Conservation (phyloP, 2,888 invertebrate species). For the Aleiodes alternator region DNA sequence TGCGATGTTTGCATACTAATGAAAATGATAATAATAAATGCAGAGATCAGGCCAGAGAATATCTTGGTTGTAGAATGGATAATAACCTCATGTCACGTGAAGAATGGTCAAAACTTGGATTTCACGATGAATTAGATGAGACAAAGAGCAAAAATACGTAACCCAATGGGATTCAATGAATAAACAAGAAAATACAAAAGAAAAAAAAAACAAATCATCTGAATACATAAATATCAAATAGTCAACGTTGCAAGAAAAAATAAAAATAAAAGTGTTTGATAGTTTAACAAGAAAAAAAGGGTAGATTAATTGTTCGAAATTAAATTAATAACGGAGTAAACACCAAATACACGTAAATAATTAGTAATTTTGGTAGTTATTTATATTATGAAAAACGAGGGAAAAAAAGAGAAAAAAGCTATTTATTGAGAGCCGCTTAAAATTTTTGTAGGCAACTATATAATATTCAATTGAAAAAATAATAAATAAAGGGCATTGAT, state of each 20-base stretch:
- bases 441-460: slow-evolving; percentile 24
- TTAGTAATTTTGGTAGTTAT: no score
- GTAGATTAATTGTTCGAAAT: slow-evolving; percentile 1
- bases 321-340: neutral
- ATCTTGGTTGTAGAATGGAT: slow-evolving; percentile 96
- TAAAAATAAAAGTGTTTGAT: neutral
- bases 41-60: slow-evolving; percentile 87
- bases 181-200: neutral
- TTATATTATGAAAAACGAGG: no score
- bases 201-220: neutral
- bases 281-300: neutral
- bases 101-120: slow-evolving; percentile 93
- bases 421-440: neutral
- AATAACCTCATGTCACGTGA: slow-evolving; percentile 95
- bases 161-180: slow-evolving; percentile 43
- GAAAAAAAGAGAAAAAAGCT: no score
- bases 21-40: slow-evolving; percentile 88
- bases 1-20: slow-evolving; percentile 89
- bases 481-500: slow-evolving; percentile 1
- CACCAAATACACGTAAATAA: slow-evolving; percentile 4
- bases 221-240: slow-evolving; percentile 25
- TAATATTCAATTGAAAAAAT: neutral
- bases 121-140: slow-evolving; percentile 67
- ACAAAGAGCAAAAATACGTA: slow-evolving; percentile 59
- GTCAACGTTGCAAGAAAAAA: neutral